Evolutionary conservation across 2,113 vertebrate genomes (phyloP), one percentile per base, ranked within the genome.

Genomic region (Colinus virginianus): DNA sequence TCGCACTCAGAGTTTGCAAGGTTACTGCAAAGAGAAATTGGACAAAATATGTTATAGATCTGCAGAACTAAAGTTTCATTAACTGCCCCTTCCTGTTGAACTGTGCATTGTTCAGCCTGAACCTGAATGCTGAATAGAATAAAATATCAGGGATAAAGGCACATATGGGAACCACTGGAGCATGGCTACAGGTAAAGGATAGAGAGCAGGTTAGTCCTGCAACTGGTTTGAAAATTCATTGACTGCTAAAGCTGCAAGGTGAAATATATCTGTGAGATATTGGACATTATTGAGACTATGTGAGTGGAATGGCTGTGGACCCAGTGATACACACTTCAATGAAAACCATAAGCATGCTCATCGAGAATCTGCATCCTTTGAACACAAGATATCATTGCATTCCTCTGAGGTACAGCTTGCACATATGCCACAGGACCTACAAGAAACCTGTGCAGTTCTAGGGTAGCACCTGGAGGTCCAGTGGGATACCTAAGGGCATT

Each of bases 391-490:
- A 1, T 30, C 16, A 8, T 19, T 69, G n/a, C 18, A 14, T 78
- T 75, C 45, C 32, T 61, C 49, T 9, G 20, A 72, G 48, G 71
- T 9, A 17, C 13, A 66, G 8, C 26, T 62, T 86, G 61, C 30
- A 49, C 45, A n/a, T 49, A 25, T 0, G 3, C 45, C 20, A 12
- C 1, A 38, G 38, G 26, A 74, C 42, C 15, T 53, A 3, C 6
- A 70, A 71, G 69, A 83, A 83, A 32, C 34, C 18, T 0, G 0
- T 67, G 45, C 6, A 16, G 30, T 91, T 58, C 72, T 78, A 19
- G 6, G 7, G 15, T 28, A 77, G 36, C 25, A 23, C 72, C 30
- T n/a, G 63, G 25, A 58, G 16, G 34, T 32, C 22, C 77, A 70
- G 34, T 42, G 49, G 34, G 32, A 49, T 42, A 26, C 12, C 10